Conservation (phyloP, 2,888 invertebrate genomes). For the Drosophila eohydei region DNA sequence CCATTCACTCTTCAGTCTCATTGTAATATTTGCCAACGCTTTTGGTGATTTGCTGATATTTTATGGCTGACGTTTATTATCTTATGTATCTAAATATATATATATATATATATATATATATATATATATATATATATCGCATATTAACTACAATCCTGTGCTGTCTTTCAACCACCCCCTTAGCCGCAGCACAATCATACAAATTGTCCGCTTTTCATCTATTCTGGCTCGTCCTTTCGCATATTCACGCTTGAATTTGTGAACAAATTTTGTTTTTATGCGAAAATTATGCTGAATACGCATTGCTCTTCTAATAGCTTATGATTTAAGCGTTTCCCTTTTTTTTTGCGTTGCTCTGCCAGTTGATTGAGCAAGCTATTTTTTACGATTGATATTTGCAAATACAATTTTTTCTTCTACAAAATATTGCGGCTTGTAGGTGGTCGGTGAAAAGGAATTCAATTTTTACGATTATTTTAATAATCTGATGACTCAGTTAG, state of each 20-base stretch:
- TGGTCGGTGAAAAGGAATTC: background rate
- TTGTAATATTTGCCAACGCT: constrained; percentile 49
- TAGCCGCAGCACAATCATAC: constrained; percentile 53
- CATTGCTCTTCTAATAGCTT: constrained; percentile 63
- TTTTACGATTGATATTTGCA: constrained; percentile 47
- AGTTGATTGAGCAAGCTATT: constrained; percentile 59
- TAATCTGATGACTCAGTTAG: constrained; percentile 32
- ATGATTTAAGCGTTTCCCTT: constrained; percentile 68
- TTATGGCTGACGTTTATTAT: constrained; percentile 70
- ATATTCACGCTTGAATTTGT: constrained; percentile 34
- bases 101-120: constrained; percentile 65
- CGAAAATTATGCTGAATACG: constrained; percentile 74
- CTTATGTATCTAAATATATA: constrained; percentile 65
- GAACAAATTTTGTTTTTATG: constrained; percentile 72
- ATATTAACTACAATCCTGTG: constrained; percentile 24
- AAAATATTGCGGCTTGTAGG: background rate
- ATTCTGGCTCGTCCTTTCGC: constrained; percentile 22
- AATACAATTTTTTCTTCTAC: constrained; percentile 33
- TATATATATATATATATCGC: constrained; percentile 30
- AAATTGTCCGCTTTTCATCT: constrained; percentile 38
- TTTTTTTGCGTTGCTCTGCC: constrained; percentile 16
- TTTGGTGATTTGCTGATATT: constrained; percentile 56
- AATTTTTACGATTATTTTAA: constrained; percentile 18
- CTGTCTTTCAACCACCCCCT: background rate
- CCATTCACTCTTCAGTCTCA: constrained; percentile 18